A percentile compares a stretch with the other conserved stretches of the same genome.
These are phyloP conservation scores for Oenanthe oenanthe DNA, from an alignment of 2,113 vertebrate genomes.

Conservation along the genomic window DNA sequence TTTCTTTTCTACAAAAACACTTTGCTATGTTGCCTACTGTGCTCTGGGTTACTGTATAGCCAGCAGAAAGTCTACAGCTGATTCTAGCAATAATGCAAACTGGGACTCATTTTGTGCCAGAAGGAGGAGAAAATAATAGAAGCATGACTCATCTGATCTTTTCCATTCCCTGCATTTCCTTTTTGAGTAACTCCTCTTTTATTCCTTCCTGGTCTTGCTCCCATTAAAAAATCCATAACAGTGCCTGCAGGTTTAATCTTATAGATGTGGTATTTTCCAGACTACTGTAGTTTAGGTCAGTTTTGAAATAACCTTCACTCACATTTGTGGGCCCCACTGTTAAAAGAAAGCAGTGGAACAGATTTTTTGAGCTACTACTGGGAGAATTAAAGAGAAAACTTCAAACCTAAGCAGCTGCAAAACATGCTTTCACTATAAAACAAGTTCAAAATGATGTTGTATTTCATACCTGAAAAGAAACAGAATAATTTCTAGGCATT, in stretches of 20 bases:
- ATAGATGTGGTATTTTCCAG: background rate
- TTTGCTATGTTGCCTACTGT: background rate
- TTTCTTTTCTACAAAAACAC: background rate
- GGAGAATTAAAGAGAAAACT: background rate
- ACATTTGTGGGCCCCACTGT: background rate
- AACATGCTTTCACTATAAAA: background rate
- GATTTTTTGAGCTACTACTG: background rate
- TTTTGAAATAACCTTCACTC: background rate
- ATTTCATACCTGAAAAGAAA: background rate
- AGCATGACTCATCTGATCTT: constrained; percentile 29
- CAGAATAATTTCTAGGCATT: background rate
- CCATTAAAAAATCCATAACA: background rate
- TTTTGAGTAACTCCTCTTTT: constrained; percentile 35
- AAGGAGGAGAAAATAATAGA: constrained; percentile 33
- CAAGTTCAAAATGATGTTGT: background rate
- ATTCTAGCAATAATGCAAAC: constrained; percentile 2
- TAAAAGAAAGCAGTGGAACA: background rate
- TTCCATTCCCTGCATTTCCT: constrained; percentile 15
- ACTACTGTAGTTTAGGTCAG: background rate
- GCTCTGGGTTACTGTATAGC: background rate
- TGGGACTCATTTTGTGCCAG: background rate
- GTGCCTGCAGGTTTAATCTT: background rate
- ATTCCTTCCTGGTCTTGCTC: background rate
- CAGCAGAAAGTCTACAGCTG: constrained; percentile 20
- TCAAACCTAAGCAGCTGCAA: background rate